Conservation (phyloP, 2,113 vertebrate genomes). For the Arenaria interpres region DNA sequence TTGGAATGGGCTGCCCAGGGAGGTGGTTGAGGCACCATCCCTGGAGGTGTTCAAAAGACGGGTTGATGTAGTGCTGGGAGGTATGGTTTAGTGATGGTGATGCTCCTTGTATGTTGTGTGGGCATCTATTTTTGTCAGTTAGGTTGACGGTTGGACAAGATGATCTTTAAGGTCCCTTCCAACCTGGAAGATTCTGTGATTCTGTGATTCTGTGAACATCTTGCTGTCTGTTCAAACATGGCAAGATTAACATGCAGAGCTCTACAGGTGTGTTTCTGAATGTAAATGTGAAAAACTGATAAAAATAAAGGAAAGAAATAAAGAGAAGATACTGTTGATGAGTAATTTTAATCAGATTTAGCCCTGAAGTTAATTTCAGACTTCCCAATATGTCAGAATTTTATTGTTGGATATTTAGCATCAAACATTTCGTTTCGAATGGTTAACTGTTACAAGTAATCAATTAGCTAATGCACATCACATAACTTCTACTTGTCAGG, state of each 20-base stretch:
- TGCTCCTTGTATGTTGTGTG: no score
- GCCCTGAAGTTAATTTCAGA: background rate
- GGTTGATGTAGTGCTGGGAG: no score
- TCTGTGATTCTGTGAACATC: no score
- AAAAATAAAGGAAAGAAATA: background rate
- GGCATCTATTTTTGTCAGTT: no score
- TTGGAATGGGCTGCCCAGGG: no score
- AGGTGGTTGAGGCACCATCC: no score
- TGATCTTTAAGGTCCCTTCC: no score
- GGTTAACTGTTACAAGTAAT: background rate
- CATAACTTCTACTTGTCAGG: background rate
- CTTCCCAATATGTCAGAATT: background rate
- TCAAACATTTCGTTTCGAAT: background rate
- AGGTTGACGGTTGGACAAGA: no score
- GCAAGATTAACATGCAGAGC: background rate
- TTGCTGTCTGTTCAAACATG: background rate
- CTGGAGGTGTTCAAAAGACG: no score
- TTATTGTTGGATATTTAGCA: background rate
- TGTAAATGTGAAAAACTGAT: background rate
- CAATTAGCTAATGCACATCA: background rate
- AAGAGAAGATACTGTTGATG: background rate
- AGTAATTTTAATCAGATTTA: background rate
- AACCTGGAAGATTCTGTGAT: no score
- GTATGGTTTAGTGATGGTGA: no score
- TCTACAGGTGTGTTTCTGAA: background rate